Conservation (phyloP, 2,888 invertebrate genomes). For the Drosophila paracracens region DNA sequence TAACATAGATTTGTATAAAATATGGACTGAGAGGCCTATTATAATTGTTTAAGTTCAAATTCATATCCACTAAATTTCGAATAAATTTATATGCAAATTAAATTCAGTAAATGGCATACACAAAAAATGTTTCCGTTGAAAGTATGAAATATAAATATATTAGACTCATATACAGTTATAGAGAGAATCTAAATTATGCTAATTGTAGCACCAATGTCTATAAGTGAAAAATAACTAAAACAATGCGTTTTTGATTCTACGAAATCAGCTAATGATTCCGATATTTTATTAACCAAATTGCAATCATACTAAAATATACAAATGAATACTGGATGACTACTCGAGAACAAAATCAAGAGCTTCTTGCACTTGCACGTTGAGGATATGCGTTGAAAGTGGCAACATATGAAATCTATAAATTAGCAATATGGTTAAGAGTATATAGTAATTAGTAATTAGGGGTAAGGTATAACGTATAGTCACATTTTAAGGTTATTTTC, state of each 20-base stretch:
- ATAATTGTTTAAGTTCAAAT: constrained; percentile 22
- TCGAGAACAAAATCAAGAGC: constrained; percentile 82
- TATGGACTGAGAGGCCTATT: constrained; percentile 24
- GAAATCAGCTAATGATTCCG: constrained; percentile 2
- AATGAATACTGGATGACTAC: constrained; percentile 11
- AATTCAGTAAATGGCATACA: neutral
- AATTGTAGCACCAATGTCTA: constrained; percentile 9
- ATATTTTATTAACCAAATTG: constrained; percentile 18
- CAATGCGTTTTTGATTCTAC: constrained; percentile 7
- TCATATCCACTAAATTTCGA: constrained; percentile 2
- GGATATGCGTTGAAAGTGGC: constrained; percentile 25
- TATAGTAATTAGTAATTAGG: constrained; percentile 1
- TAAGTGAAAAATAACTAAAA: constrained; percentile 1
- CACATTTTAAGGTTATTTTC: constrained; percentile 5
- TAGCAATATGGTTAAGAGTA: constrained; percentile 16
- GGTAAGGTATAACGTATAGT: neutral
- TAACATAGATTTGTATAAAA: constrained; percentile 26
- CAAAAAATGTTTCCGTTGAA: constrained; percentile 5
- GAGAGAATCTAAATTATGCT: constrained; percentile 6
- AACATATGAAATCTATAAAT: constrained; percentile 26
- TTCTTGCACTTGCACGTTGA: constrained; percentile 68
- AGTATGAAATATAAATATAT: neutral
- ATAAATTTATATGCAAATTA: constrained; percentile 3
- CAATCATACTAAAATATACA: constrained; percentile 12
- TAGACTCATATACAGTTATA: neutral